Percentiles rank a stretch among this genome's conserved stretches.
Conservation (phyloP, 1,140 invertebrate species). For the Cydia splendana region DNA sequence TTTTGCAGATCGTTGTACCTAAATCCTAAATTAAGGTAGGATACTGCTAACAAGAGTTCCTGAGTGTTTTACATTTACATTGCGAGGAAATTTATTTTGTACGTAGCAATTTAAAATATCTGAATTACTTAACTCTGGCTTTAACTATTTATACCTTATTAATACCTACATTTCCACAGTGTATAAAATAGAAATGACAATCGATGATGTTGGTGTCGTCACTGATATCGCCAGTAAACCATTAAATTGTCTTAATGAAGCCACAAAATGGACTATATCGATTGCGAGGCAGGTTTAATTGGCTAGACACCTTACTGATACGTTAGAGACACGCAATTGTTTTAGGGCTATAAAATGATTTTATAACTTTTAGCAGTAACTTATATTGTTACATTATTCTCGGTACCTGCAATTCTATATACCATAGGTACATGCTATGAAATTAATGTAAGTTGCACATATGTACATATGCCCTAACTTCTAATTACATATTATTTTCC, state of each 20-base stretch:
- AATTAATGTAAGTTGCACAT: too few species aligned
- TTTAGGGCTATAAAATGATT: background rate
- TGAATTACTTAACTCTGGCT: too few species aligned
- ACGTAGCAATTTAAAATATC: too few species aligned
- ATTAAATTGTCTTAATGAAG: constrained; percentile 20
- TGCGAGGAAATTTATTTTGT: too few species aligned
- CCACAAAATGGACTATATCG: background rate
- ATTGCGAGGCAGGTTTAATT: background rate
- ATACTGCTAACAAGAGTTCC: too few species aligned
- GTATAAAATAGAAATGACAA: background rate
- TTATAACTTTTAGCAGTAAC: background rate
- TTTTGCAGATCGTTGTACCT: too few species aligned
- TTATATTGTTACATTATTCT: background rate
- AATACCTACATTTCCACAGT: background rate
- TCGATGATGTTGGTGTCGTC: constrained; percentile 1
- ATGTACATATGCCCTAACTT: too few species aligned
- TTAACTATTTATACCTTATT: too few species aligned
- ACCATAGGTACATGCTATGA: background rate
- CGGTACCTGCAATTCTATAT: background rate
- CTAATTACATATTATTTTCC: too few species aligned
- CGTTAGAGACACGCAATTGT: background rate
- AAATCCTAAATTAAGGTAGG: too few species aligned
- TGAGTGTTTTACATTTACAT: too few species aligned
- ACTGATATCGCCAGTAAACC: background rate
- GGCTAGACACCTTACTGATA: background rate